Evolutionary conservation across 2,888 invertebrate genomes (phyloP).

Genomic region (Leptinotarsa tumamoca): DNA sequence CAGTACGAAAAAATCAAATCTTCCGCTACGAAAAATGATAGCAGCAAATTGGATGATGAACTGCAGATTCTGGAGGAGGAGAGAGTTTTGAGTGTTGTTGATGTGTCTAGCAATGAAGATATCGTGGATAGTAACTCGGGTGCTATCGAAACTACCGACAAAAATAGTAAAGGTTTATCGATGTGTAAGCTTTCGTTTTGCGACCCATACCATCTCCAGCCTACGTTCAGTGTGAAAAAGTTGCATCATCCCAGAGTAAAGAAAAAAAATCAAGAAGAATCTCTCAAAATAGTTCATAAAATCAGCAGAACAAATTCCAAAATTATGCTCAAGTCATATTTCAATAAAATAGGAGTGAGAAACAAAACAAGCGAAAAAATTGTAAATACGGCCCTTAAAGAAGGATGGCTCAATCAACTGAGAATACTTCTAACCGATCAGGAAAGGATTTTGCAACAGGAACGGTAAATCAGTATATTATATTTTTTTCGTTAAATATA

Average conservation of each 20-base stretch:
- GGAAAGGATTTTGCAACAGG: slow-evolving; percentile 72
- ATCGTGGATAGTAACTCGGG: background rate
- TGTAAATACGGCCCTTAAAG: slow-evolving; percentile 66
- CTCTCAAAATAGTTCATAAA: slow-evolving; percentile 56
- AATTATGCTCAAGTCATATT: slow-evolving; percentile 65
- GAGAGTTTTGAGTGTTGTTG: slow-evolving; percentile 18
- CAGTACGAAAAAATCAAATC: slow-evolving; percentile 52
- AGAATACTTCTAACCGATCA: slow-evolving; percentile 70
- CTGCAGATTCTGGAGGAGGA: slow-evolving; percentile 19
- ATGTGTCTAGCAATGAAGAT: slow-evolving; percentile 28
- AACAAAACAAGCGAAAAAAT: slow-evolving; percentile 48
- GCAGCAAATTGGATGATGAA: slow-evolving; percentile 17
- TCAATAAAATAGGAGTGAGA: slow-evolving; percentile 61
- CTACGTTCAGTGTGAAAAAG: slow-evolving; percentile 48
- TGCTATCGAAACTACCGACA: background rate
- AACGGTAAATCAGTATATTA: slow-evolving; percentile 67
- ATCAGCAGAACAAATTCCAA: slow-evolving; percentile 59
- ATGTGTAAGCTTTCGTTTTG: slow-evolving; percentile 12
- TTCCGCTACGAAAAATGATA: background rate
- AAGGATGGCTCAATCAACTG: slow-evolving; percentile 70
- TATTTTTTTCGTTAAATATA: too few species aligned
- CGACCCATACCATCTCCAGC: slow-evolving; percentile 26
- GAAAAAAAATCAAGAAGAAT: slow-evolving; percentile 40
- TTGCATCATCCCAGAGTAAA: slow-evolving; percentile 35
- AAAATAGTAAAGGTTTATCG: background rate